These are phyloP conservation scores for Aramus guarauna DNA, from an alignment of 2,113 vertebrate genomes.

Conservation along the genomic window DNA sequence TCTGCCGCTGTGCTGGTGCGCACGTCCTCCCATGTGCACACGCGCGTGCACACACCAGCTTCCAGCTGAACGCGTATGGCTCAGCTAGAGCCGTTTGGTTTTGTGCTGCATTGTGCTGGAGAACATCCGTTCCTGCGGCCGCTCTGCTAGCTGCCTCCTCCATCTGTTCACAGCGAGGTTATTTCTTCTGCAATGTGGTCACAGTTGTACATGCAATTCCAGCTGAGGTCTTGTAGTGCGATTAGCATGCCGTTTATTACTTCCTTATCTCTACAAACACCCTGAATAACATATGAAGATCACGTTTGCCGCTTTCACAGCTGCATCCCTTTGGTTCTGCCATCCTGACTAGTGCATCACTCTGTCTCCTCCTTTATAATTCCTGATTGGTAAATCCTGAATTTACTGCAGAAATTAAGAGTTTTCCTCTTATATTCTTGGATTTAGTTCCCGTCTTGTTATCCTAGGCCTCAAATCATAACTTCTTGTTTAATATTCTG, in stretches of 20 bases:
- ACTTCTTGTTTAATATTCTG: not conserved
- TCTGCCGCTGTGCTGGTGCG: not conserved
- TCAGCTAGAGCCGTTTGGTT: fast-evolving
- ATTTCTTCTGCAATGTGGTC: not conserved
- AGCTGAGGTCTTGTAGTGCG: not conserved
- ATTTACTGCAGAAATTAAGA: not conserved
- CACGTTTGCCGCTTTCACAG: not conserved
- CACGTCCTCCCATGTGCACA: not conserved
- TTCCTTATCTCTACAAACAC: not conserved
- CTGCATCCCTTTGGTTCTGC: not conserved
- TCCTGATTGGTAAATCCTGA: not conserved
- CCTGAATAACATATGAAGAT: not conserved
- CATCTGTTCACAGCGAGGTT: not conserved
- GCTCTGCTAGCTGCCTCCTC: not conserved
- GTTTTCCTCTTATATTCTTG: not conserved
- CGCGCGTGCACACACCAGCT: fast-evolving
- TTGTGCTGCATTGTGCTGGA: not conserved
- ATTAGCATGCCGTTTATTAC: not conserved
- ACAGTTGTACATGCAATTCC: not conserved
- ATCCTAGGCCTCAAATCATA: not conserved
- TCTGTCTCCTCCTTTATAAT: not conserved
- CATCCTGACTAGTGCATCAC: not conserved
- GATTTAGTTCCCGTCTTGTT: not conserved
- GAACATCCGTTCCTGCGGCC: not conserved
- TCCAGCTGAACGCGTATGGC: not conserved